These are phyloP conservation scores for Scortum barcoo DNA, from an alignment of 2,113 vertebrate genomes.

Conservation along the genomic window DNA sequence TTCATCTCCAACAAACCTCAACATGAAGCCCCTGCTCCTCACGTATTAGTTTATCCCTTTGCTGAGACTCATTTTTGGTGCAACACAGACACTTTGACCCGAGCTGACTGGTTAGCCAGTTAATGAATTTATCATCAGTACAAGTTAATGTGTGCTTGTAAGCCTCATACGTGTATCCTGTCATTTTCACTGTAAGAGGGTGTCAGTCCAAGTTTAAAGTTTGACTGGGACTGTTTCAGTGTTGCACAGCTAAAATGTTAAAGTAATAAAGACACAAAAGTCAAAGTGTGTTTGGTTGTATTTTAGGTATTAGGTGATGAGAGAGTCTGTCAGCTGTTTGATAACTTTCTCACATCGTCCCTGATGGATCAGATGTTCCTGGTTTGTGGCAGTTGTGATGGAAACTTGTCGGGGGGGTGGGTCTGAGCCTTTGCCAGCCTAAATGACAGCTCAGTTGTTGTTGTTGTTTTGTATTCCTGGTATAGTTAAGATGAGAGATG, in stretches of 20 bases:
- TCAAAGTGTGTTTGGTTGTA: background rate
- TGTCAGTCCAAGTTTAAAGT: background rate
- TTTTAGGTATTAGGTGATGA: background rate
- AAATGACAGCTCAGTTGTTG: constrained; percentile 7
- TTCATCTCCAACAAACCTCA: background rate
- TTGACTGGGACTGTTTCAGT: background rate
- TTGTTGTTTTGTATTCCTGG: constrained; percentile 25
- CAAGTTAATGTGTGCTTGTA: too few relatives aligned
- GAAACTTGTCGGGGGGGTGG: background rate
- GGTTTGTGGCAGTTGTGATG: constrained; percentile 19
- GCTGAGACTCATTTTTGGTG: background rate
- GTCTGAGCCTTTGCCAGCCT: background rate
- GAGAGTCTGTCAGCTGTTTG: constrained; percentile 4
- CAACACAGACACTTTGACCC: background rate
- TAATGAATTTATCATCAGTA: background rate
- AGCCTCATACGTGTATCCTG: background rate
- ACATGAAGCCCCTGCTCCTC: background rate
- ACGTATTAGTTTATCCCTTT: background rate
- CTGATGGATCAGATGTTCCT: constrained; percentile 5
- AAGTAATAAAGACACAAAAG: background rate
- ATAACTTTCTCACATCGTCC: background rate
- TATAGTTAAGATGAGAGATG: background rate
- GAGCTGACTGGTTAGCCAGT: background rate
- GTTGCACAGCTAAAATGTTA: background rate
- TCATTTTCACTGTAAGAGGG: background rate